phyloP scores from a whole-genome alignment of 2,113 vertebrate species.

The Gavialis gangeticus region DNA sequence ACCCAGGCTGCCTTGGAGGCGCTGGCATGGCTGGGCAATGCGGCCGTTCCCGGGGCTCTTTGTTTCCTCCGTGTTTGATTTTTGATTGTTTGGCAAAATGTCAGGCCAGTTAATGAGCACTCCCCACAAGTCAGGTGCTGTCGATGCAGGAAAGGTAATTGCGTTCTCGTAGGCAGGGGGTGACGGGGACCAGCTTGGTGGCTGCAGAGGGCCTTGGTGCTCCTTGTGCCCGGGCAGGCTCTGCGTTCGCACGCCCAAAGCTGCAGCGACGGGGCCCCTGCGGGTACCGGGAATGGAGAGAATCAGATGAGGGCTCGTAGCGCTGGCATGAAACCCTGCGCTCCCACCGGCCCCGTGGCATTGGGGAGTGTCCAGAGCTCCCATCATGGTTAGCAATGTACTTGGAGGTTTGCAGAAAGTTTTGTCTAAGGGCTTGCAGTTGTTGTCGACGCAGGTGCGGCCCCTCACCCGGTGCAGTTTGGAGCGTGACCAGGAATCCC shows the following conservation, averaged over 20 bases:
- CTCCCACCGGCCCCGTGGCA: neutral
- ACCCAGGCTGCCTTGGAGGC: slow-evolving; percentile 47
- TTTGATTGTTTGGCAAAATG: slow-evolving; percentile 81
- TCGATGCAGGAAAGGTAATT: neutral
- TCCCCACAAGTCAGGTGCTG: slow-evolving; percentile 40
- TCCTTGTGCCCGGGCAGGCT: neutral
- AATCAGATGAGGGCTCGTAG: rapidly evolving
- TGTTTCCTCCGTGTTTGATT: slow-evolving; percentile 72
- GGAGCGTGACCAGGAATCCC: too few species aligned
- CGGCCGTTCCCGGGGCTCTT: slow-evolving; percentile 74
- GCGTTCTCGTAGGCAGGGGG: neutral
- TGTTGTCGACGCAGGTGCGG: rapidly evolving
- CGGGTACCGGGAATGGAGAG: rapidly evolving
- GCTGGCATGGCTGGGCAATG: slow-evolving; percentile 42
- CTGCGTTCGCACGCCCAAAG: rapidly evolving
- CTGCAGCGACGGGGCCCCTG: rapidly evolving
- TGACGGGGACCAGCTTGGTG: neutral
- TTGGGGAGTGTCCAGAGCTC: neutral
- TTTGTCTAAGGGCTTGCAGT: neutral
- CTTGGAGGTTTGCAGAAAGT: neutral
- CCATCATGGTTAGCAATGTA: neutral
- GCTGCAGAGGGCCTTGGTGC: neutral
- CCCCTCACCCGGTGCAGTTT: rapidly evolving
- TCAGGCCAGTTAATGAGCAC: slow-evolving; percentile 78
- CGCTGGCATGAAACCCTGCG: rapidly evolving